Evolutionary conservation across 2,797 vertebrate species (phyloP).

Genomic region (Typhlichthys subterraneus): DNA sequence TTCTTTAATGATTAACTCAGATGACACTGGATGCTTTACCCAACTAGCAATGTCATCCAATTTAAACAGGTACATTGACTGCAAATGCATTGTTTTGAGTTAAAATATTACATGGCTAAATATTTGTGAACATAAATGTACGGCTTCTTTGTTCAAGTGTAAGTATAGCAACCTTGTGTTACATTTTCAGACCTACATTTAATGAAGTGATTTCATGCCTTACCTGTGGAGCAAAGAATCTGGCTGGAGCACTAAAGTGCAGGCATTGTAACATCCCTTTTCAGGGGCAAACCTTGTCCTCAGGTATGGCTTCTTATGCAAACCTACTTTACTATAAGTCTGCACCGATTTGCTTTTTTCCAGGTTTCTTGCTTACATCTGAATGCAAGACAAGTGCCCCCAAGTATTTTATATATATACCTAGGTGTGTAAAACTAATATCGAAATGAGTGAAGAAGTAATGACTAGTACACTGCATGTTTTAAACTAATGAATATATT

Average conservation of each 20-base stretch:
- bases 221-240: conserved; percentile 27
- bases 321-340: background rate
- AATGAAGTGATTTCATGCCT: conserved; percentile 22
- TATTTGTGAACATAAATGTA: too few relatives aligned
- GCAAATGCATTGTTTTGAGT: background rate
- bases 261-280: conserved; percentile 26
- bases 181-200: conserved; percentile 6
- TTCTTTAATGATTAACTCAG: conserved; percentile 14
- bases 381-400: too few relatives aligned
- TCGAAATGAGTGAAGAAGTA: too few relatives aligned
- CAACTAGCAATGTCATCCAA: conserved; percentile 14
- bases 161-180: background rate
- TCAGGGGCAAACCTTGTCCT: background rate
- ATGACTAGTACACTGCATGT: too few relatives aligned
- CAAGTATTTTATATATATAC: too few relatives aligned
- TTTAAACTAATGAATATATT: too few relatives aligned
- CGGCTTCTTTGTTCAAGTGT: too few relatives aligned
- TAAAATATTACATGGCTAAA: too few relatives aligned
- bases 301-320: background rate
- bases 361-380: too few relatives aligned
- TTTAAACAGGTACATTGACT: conserved; percentile 19
- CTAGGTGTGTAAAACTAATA: too few relatives aligned
- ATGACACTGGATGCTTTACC: background rate
- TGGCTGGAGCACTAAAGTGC: conserved; percentile 1
- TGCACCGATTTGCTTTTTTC: too few relatives aligned